Evolutionary conservation across 1,140 invertebrate genomes (phyloP), one percentile per base, ranked within the genome.

Genomic region (Ctenoplectra terminalis): DNA sequence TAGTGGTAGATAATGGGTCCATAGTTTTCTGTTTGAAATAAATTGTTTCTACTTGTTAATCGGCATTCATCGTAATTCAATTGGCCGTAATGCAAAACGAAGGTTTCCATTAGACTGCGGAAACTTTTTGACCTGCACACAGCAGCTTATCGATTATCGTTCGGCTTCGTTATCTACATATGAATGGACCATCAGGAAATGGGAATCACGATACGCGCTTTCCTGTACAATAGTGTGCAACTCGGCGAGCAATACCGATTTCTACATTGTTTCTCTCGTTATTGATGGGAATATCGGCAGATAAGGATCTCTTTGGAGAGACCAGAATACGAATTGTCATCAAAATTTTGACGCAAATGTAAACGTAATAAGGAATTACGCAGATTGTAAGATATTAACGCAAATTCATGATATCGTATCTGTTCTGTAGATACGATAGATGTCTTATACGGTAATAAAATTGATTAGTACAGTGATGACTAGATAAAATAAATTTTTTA

Each of bases 131-230:
- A 48, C 7, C 20, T n/a, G 13, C 29, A 60, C 43, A 63, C 6
- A 48, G 43, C 43, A 17, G 37, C 11, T 63, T 61, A 60, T 63
- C 43, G 72, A 74, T 63, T 63, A 74, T 58, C 29, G 43, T 74
- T 63, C 43, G 63, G 26, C 13, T 46, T 17, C 29, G 23, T 23
- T 63, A 74, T 74, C 72, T 63, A 29, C 72, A 61, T 61, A 20
- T 50, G 40, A 63, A 74, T 46, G 20, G 40, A 63, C 15, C 72
- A 56, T 34, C 31, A 34, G 58, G 58, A 63, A 74, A 72, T 54
- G 26, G 37, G 37, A 74, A 37, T 63, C 15, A 23, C 23, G 43
- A 63, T 48, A 48, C 23, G 29, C 8, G 43, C 43, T 74, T 74
- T 37, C 23, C n/a, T 61, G 58, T 11, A 37, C 8, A 43, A 74